A percentile compares a stretch with the other conserved stretches of the same genome.
Conservation (phyloP, 2,888 invertebrate species). For the Suillia variegata region DNA sequence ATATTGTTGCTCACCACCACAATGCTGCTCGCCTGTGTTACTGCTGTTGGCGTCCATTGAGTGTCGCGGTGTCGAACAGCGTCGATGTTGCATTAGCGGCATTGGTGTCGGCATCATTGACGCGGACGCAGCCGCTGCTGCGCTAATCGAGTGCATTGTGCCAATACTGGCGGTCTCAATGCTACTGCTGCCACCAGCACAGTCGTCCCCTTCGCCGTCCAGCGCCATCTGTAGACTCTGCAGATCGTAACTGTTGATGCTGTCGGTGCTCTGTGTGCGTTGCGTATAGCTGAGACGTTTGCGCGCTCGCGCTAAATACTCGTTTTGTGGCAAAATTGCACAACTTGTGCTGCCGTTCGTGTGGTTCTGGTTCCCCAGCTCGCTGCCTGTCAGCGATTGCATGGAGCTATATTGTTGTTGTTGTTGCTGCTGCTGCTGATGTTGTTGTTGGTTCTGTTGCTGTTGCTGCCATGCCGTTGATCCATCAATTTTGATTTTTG, state of each 20-base stretch:
- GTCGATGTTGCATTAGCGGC: constrained; percentile 54
- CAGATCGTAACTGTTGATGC: constrained; percentile 48
- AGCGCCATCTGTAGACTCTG: constrained; percentile 51
- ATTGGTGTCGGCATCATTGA: constrained; percentile 47
- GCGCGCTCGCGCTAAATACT: constrained; percentile 36
- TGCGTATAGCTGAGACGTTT: constrained; percentile 56
- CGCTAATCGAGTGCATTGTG: constrained; percentile 30
- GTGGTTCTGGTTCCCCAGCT: too few relatives aligned
- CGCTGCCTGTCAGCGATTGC: constrained; percentile 22
- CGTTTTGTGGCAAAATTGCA: constrained; percentile 23
- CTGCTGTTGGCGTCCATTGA: constrained; percentile 42
- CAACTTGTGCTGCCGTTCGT: background rate
- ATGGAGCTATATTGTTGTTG: constrained; percentile 26
- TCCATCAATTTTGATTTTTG: constrained; percentile 58
- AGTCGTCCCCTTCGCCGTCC: constrained; percentile 34
- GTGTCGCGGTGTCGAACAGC: constrained; percentile 52
- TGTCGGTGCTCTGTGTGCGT: constrained; percentile 55
- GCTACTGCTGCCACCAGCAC: constrained; percentile 4
- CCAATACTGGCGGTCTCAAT: constrained; percentile 36
- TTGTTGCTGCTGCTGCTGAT: too few relatives aligned
- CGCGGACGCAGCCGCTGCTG: background rate
- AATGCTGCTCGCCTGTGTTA: background rate
- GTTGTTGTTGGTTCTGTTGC: too few relatives aligned
- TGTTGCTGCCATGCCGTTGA: constrained; percentile 32
- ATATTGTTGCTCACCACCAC: constrained; percentile 29